Evolutionary conservation across 1,140 invertebrate species (phyloP), one percentile per base, ranked within the genome.

Genomic region (Thaumatotibia leucotreta): DNA sequence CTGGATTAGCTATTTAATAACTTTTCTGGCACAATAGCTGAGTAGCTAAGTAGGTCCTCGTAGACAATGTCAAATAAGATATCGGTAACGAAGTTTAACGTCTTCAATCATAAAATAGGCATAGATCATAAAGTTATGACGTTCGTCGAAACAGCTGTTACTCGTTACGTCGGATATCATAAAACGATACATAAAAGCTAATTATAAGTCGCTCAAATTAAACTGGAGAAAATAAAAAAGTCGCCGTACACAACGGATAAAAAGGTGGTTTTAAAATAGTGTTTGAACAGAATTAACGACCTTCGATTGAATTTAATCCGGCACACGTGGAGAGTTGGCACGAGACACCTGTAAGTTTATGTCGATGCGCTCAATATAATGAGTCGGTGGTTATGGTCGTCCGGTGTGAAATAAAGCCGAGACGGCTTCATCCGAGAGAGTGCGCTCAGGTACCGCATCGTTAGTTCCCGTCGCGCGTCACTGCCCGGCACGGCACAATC

Each of bases 101-200:
- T 24, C 52, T 29, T 22, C 8, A 24, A 58, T 31, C 24, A 31
- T 58, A 52, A 24, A 45, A 14, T 58, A 70, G 69, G 69, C 70
- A 74, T 63, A 74, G 66, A 68, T 24, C 69, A 63, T 79, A 74
- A 77, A 76, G 76, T 77, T 75, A 80, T 83, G 82, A 83, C 80
- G 83, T 74, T 67, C 27, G 66, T 71, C 67, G 67, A 75, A 75
- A 67, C 80, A 77, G 75, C 82, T 79, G 79, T 79, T 76, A 69
- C 69, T 63, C 64, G 67, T 74, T 69, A 73, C 73, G 76, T 84
- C 71, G 74, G 70, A 79, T 81, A 78, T 81, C 78, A 85, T 85
- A 85, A 85, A 85, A 79, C 70, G 68, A 79, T 65, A 74, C 80
- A 79, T 83, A 79, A 82, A 79, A 74, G 63, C 80, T 86, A 86